A percentile compares a stretch with the other conserved stretches of the same genome.
phyloP scores from a whole-genome alignment of 2,113 vertebrate species.

The Aldabrachelys gigantea region DNA sequence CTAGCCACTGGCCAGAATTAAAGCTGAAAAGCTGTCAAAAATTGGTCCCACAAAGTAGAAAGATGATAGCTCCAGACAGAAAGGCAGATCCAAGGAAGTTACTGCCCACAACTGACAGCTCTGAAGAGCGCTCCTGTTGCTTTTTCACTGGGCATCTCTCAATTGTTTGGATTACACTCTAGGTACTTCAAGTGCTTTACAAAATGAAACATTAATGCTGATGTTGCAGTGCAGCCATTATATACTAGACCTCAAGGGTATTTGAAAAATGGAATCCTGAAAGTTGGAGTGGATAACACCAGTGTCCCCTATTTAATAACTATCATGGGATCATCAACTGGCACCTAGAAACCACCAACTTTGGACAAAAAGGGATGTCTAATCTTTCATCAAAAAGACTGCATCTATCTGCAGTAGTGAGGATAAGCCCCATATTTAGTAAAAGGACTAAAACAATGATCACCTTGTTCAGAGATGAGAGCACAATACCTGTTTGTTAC shows the following conservation, averaged over 20 bases:
- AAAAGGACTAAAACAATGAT: background rate
- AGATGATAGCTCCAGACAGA: background rate
- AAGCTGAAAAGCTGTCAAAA: background rate
- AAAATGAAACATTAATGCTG: background rate
- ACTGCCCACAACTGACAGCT: background rate
- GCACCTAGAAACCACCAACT: background rate
- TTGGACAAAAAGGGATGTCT: background rate
- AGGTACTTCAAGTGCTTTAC: background rate
- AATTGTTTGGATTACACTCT: background rate
- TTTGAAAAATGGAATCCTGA: background rate
- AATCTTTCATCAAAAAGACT: background rate
- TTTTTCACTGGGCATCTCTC: background rate
- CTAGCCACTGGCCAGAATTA: background rate
- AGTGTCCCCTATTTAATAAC: background rate
- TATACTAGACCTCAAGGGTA: background rate
- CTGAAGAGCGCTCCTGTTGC: background rate
- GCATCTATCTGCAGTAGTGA: background rate
- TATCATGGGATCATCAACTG: background rate
- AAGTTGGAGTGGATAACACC: background rate
- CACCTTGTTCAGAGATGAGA: background rate
- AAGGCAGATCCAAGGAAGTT: background rate
- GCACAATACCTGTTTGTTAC: background rate
- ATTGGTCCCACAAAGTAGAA: background rate
- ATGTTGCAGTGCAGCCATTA: background rate
- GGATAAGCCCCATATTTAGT: background rate